These are phyloP conservation scores for Melanophora roralis DNA, from an alignment of 2,888 invertebrate genomes.

Conservation along the genomic window DNA sequence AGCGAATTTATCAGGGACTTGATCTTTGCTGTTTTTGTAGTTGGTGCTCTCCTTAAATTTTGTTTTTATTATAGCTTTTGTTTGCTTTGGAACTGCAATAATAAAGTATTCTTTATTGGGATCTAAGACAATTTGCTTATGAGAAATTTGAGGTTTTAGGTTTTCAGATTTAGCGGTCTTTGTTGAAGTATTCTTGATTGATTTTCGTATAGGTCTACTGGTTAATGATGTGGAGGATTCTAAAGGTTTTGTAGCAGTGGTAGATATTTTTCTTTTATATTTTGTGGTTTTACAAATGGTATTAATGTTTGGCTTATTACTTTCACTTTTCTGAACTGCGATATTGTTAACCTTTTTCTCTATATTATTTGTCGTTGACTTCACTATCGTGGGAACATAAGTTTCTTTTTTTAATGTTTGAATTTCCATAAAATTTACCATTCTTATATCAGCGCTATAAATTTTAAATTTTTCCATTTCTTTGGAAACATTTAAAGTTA, in stretches of 20 bases:
- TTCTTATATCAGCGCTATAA: constrained; percentile 72
- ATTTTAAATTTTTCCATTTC: constrained; percentile 79
- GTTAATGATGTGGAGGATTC: background rate
- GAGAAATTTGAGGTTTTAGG: background rate
- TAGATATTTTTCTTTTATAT: background rate
- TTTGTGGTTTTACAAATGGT: background rate
- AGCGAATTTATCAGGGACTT: background rate
- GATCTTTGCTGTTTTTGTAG: background rate
- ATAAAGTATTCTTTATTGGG: constrained; percentile 21
- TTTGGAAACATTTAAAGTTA: constrained; percentile 79
- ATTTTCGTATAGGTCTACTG: no score
- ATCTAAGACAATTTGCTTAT: background rate
- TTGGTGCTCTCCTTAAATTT: background rate
- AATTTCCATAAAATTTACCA: constrained; percentile 4
- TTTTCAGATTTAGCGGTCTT: background rate
- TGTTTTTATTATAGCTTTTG: background rate
- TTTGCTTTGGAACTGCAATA: constrained; percentile 5
- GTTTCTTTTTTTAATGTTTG: background rate
- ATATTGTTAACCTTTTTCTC: background rate
- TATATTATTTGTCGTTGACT: background rate
- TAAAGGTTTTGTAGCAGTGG: background rate
- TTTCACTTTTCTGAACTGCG: background rate
- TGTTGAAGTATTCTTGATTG: background rate
- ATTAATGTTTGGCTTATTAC: background rate
- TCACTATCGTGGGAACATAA: background rate